Evolutionary conservation across 1,140 invertebrate genomes (phyloP).

Genomic region (Colletes latitarsis): DNA sequence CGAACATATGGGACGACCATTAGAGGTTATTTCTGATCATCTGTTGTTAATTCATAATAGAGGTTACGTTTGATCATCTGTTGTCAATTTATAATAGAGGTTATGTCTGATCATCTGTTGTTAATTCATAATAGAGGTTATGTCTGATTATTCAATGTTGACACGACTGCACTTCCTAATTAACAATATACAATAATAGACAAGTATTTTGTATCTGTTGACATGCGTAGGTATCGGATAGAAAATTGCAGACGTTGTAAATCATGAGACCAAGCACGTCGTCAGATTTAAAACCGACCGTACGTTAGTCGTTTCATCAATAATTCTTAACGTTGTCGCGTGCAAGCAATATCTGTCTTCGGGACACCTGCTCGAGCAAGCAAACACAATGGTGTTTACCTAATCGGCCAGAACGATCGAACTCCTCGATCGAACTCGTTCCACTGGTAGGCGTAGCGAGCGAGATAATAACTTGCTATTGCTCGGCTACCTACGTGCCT

Average conservation of each 20-base stretch:
- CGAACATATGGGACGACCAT: too few species aligned
- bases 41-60: too few species aligned
- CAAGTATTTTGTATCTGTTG: not conserved
- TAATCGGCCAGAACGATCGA: conserved; percentile 50
- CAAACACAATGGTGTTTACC: conserved; percentile 32
- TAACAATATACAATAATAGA: not conserved
- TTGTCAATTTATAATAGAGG: too few species aligned
- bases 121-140: too few species aligned
- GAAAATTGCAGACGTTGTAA: not conserved
- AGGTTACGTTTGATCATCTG: too few species aligned
- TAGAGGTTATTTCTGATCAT: too few species aligned
- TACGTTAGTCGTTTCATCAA: conserved; percentile 16
- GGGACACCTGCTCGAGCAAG: conserved; percentile 36
- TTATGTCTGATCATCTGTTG: too few species aligned
- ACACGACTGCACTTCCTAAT: not conserved
- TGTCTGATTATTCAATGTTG: too few species aligned
- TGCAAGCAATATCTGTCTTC: conserved; percentile 43
- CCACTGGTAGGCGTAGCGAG: conserved; percentile 26
- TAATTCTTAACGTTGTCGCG: conserved; percentile 41
- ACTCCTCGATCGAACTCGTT: conserved; percentile 38
- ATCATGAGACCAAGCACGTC: not conserved
- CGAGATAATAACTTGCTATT: conserved; percentile 43
- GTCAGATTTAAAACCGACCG: conserved; percentile 6
- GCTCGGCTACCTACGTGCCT: conserved; percentile 37
- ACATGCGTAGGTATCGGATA: not conserved